Evolutionary conservation across 2,113 vertebrate species (phyloP), one percentile per base, ranked within the genome.

Genomic region (Aspiorhynchus laticeps): DNA sequence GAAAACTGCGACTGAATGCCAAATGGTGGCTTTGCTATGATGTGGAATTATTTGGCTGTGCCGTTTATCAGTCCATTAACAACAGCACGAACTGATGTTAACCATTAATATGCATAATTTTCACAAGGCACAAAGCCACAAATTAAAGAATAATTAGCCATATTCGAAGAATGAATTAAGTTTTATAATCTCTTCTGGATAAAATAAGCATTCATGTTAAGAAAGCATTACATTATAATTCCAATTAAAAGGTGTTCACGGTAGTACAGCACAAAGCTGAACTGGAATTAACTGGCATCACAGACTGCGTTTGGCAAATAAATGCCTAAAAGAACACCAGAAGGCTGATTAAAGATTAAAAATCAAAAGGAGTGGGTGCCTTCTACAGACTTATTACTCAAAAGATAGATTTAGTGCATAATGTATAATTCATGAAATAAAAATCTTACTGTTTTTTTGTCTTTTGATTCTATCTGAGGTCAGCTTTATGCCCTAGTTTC

Each of bases 11-110:
- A 88, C 73, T 63, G 24, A 51, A 76, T 56, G 83, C 67, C 90
- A 90, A 88, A 91, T 90, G 86, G 84, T 14, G 86, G 76, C 80
- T 88, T 86, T 84, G 71, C 76, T 51, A 56, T 82, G 80, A 86
- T 89, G 75, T 17, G 11, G 78, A 82, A 79, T 63, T 84, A 59
- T 84, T 77, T 86, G 85, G 81, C 65, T 56, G 51, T n/a, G 24
- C 14, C 56, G 46, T 84, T 88, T 86, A 73, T 71, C 79, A 85
- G 53, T 87, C 63, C 85, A 71, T 78, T 86, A 65, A 63, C 46
- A 15, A 67, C 56, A 46, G 81, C 48, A 21, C 77, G 41, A 48
- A 83, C 43, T 61, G 76, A 82, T 80, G 85, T 89, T 87, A 83
- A 84, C 75, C 71, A 61, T 65, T 75, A 88, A 87, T 80, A 65